A percentile compares a stretch with the other conserved stretches of the same genome.
These are phyloP conservation scores for Barypeithes pellucidus DNA, from an alignment of 2,888 invertebrate species.

Conservation along the genomic window DNA sequence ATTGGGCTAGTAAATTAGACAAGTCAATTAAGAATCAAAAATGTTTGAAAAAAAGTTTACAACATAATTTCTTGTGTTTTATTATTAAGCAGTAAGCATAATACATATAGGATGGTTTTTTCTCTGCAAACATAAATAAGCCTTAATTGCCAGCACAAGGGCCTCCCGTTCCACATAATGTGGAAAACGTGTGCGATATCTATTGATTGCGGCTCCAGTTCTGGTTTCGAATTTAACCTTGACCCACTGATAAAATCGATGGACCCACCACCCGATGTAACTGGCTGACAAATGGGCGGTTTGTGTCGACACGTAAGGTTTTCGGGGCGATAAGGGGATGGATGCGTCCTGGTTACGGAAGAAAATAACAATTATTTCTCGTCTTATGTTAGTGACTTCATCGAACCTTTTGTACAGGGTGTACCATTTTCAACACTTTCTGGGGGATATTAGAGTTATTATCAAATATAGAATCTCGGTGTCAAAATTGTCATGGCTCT, in stretches of 20 bases:
- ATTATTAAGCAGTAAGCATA: too few relatives aligned
- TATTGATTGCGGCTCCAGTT: constrained; percentile 17
- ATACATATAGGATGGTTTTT: constrained; percentile 9
- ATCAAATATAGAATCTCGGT: too few relatives aligned
- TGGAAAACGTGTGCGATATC: constrained; percentile 21
- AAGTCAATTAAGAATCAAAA: too few relatives aligned
- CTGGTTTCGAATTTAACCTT: constrained; percentile 17
- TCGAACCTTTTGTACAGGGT: too few relatives aligned
- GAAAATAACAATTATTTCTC: not conserved
- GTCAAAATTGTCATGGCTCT: too few relatives aligned
- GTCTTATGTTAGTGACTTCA: not conserved
- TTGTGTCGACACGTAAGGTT: not conserved
- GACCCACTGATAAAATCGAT: constrained; percentile 32
- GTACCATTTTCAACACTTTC: too few relatives aligned
- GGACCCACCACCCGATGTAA: not conserved
- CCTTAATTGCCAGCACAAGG: constrained; percentile 3
- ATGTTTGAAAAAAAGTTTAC: too few relatives aligned
- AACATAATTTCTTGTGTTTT: too few relatives aligned
- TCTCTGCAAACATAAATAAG: constrained; percentile 8
- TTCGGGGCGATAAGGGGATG: not conserved
- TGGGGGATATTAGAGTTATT: too few relatives aligned
- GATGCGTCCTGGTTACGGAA: not conserved
- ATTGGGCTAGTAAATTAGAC: too few relatives aligned
- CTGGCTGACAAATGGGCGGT: constrained; percentile 17
- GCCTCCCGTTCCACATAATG: not conserved